phyloP scores from a whole-genome alignment of 2,113 vertebrate species.

The Vimba vimba region DNA sequence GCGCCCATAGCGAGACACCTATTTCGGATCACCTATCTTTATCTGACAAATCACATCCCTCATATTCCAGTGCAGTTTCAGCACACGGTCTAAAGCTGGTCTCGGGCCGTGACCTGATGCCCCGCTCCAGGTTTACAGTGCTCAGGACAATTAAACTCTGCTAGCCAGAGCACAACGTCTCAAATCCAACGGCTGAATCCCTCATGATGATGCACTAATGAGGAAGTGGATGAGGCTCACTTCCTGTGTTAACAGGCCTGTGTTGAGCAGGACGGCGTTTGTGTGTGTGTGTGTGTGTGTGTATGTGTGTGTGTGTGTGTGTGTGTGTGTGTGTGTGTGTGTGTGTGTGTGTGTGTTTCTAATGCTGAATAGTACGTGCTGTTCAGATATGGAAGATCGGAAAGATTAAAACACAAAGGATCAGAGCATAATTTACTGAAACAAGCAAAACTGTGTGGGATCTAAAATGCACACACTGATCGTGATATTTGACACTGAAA shows the following conservation, averaged over 20 bases:
- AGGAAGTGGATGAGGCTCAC: slow-evolving; percentile 31
- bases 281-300: no score
- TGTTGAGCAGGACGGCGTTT: neutral
- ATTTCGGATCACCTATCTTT: no score
- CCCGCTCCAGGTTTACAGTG: neutral
- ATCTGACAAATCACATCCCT: neutral
- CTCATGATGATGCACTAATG: slow-evolving; percentile 34
- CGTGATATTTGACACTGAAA: neutral
- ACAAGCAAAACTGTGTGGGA: neutral
- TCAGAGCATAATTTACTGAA: neutral
- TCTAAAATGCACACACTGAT: neutral
- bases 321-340: no score
- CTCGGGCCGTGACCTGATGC: neutral
- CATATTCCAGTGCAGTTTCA: neutral
- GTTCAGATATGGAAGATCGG: neutral
- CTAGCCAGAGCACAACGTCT: neutral
- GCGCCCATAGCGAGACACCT: no score
- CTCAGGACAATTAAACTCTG: slow-evolving; percentile 5
- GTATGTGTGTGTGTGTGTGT: no score
- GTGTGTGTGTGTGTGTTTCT: slow-evolving; percentile 9
- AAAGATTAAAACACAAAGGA: neutral
- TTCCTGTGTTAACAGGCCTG: slow-evolving; percentile 45
- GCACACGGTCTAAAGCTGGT: neutral
- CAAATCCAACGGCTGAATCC: neutral
- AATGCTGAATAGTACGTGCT: neutral